Percentiles rank a stretch among this genome's conserved stretches.
phyloP scores from a whole-genome alignment of 2,888 invertebrate species.

The Ctenicera cuprea region DNA sequence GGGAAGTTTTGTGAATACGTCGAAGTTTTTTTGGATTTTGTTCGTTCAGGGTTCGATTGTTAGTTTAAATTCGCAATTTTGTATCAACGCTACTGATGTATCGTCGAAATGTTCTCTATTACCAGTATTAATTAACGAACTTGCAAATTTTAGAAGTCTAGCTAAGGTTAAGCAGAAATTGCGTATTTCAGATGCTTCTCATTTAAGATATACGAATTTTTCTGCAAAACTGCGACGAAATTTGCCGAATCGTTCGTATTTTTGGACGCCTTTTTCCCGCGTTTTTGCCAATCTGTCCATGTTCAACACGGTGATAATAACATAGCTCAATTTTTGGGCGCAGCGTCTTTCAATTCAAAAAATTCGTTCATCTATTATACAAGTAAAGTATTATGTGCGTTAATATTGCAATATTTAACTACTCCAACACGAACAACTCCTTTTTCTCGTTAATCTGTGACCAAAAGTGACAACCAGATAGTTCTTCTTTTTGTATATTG shows the following conservation, averaged over 20 bases:
- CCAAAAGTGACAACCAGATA: conserved; percentile 9
- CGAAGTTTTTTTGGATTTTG: conserved; percentile 48
- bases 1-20: conserved; percentile 34
- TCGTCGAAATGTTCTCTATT: conserved; percentile 58
- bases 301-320: conserved; percentile 67
- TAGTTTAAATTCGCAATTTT: conserved; percentile 30
- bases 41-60: conserved; percentile 30
- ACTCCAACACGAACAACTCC: conserved; percentile 19
- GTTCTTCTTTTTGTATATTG: conserved; percentile 1
- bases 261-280: conserved; percentile 64
- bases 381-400: conserved; percentile 38
- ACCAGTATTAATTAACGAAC: conserved; percentile 58
- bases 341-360: conserved; percentile 65
- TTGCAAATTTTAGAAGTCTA: conserved; percentile 45
- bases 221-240: conserved; percentile 60
- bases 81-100: conserved; percentile 41
- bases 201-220: conserved; percentile 50
- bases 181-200: conserved; percentile 14
- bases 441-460: conserved; percentile 33
- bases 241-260: conserved; percentile 67
- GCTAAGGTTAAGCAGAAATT: conserved; percentile 44
- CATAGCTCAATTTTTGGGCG: conserved; percentile 67
- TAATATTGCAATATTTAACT: conserved; percentile 46
- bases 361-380: conserved; percentile 47
- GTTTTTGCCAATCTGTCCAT: conserved; percentile 59